These are phyloP conservation scores for Auanema sp. DNA, from an alignment of 2,888 invertebrate species.

Conservation along the genomic window DNA sequence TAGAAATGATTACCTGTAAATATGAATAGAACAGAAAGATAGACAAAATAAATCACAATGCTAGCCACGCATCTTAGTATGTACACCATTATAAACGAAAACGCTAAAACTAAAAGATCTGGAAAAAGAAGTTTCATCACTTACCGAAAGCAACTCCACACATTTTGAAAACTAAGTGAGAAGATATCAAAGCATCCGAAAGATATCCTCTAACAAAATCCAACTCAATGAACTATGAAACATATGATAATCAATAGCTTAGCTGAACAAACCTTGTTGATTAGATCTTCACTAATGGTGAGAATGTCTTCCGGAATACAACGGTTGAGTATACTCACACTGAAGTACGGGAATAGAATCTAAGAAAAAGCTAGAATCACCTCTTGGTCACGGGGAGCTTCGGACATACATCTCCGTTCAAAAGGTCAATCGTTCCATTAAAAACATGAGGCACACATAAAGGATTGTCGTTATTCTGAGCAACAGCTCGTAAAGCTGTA, in stretches of 20 bases:
- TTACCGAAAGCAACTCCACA: constrained; percentile 12
- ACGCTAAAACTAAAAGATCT: constrained; percentile 2
- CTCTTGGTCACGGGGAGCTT: constrained; percentile 15
- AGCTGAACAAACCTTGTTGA: constrained; percentile 9
- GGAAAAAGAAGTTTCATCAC: neutral
- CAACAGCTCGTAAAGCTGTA: neutral
- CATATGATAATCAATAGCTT: neutral
- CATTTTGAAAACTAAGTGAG: constrained; percentile 17
- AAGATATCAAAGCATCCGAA: constrained; percentile 7
- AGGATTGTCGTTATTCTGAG: constrained; percentile 7
- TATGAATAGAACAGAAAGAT: constrained; percentile 13
- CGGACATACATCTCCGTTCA: constrained; percentile 11
- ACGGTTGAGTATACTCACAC: constrained; percentile 14
- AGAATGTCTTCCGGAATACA: constrained; percentile 21
- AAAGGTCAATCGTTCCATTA: neutral
- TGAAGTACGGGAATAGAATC: neutral
- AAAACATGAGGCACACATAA: constrained; percentile 6
- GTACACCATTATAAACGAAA: constrained; percentile 13
- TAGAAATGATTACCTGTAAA: neutral
- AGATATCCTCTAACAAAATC: constrained; percentile 19
- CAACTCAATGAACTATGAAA: constrained; percentile 17
- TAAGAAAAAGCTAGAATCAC: neutral
- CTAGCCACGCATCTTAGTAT: constrained; percentile 19
- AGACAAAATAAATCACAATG: constrained; percentile 18
- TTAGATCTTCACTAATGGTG: constrained; percentile 12